phyloP scores from a whole-genome alignment of 2,888 invertebrate species.

The Leptinotarsa haldemani region DNA sequence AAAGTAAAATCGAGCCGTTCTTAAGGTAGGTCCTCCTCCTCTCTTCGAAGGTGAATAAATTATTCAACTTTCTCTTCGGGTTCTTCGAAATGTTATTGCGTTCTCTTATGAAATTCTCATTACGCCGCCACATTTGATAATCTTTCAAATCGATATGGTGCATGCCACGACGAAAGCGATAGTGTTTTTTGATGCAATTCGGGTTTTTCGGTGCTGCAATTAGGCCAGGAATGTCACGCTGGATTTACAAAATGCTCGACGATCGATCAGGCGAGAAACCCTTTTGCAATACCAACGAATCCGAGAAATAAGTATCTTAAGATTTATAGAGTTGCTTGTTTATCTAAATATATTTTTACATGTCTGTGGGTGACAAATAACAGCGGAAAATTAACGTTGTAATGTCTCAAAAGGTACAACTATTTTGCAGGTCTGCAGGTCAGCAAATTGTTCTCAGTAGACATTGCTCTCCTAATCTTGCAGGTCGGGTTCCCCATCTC shows the following conservation, averaged over 20 bases:
- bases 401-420: too few species aligned
- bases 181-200: constrained; percentile 12
- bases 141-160: constrained; percentile 3
- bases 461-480: too few species aligned
- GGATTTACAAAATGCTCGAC: not conserved
- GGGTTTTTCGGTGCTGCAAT: not conserved
- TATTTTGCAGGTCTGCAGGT: too few species aligned
- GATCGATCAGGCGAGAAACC: not conserved
- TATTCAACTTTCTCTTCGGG: constrained; percentile 42
- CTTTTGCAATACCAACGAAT: not conserved
- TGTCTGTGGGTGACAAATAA: too few species aligned
- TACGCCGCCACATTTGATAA: constrained; percentile 24
- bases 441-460: too few species aligned
- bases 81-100: constrained; percentile 40
- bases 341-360: too few species aligned
- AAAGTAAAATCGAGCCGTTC: constrained; percentile 32
- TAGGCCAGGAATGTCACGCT: not conserved
- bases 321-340: too few species aligned
- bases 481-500: too few species aligned
- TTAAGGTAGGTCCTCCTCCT: constrained; percentile 36
- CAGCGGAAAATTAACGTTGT: too few species aligned
- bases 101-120: constrained; percentile 32
- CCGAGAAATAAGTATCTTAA: too few species aligned
- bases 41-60: constrained; percentile 22
- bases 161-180: constrained; percentile 15